Conservation (phyloP, 2,888 invertebrate species). For the Pristionchus fissidentatus region DNA sequence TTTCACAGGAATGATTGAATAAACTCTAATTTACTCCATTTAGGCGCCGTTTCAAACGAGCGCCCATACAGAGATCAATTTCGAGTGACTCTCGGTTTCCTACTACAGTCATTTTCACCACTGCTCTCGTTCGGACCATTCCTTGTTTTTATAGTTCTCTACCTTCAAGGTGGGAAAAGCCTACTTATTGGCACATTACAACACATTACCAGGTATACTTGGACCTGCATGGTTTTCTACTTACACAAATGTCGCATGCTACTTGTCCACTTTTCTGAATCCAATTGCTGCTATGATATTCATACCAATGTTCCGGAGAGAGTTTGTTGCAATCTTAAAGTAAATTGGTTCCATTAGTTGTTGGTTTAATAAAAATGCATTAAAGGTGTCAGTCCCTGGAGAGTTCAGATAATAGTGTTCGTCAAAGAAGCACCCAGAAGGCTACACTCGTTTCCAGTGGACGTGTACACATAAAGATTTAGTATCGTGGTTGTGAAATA, state of each 20-base stretch:
- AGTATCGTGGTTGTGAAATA: too few relatives aligned
- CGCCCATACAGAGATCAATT: not conserved
- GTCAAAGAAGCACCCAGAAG: too few relatives aligned
- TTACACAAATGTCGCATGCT: constrained; percentile 33
- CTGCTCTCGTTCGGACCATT: not conserved
- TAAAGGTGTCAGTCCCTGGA: too few relatives aligned
- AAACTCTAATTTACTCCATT: too few relatives aligned
- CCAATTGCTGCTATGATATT: constrained; percentile 30
- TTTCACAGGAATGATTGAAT: too few relatives aligned
- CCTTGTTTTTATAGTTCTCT: not conserved
- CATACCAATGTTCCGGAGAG: constrained; percentile 1
- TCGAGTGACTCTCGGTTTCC: not conserved
- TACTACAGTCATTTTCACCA: not conserved
- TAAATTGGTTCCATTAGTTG: too few relatives aligned
- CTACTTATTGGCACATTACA: not conserved
- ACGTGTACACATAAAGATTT: too few relatives aligned
- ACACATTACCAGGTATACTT: not conserved
- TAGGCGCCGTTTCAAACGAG: not conserved
- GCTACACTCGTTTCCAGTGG: too few relatives aligned
- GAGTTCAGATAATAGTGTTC: too few relatives aligned
- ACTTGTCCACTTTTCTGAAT: constrained; percentile 24
- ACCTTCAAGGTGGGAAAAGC: not conserved
- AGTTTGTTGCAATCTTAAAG: not conserved
- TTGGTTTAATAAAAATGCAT: too few relatives aligned
- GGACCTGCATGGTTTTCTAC: constrained; percentile 38